A percentile compares a stretch with the other conserved stretches of the same genome.
These are phyloP conservation scores for Sceloporus undulatus DNA, from an alignment of 2,113 vertebrate species.

Conservation along the genomic window DNA sequence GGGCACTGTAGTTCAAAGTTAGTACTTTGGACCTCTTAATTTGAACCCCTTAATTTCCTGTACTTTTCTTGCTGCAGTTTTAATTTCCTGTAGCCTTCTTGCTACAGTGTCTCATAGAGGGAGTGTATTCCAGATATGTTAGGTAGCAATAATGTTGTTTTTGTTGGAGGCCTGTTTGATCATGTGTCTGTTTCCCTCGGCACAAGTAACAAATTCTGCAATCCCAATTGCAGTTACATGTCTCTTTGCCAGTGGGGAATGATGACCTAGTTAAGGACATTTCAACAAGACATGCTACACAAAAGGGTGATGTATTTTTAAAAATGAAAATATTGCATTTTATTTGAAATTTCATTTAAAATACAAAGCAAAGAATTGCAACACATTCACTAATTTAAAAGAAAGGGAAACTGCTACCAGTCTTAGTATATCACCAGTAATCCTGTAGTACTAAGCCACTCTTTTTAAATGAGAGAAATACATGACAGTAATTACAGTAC, in stretches of 20 bases:
- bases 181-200: neutral
- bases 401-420: neutral
- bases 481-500: neutral
- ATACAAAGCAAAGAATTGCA: neutral
- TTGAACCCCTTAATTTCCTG: neutral
- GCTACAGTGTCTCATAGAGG: neutral
- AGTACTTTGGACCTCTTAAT: neutral
- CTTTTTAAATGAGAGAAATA: rapidly evolving
- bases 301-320: neutral
- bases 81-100: neutral
- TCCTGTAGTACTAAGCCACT: neutral
- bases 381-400: neutral
- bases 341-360: slow-evolving; percentile 2
- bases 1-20: neutral
- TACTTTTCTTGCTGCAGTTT: neutral
- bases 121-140: neutral
- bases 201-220: neutral
- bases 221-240: slow-evolving; percentile 23
- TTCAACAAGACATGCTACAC: neutral
- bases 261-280: neutral
- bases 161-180: neutral
- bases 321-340: neutral
- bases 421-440: neutral
- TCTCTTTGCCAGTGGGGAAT: neutral
- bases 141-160: neutral